These are phyloP conservation scores for Pteropus rufus DNA, from an alignment of 2,797 vertebrate species.

Conservation along the genomic window DNA sequence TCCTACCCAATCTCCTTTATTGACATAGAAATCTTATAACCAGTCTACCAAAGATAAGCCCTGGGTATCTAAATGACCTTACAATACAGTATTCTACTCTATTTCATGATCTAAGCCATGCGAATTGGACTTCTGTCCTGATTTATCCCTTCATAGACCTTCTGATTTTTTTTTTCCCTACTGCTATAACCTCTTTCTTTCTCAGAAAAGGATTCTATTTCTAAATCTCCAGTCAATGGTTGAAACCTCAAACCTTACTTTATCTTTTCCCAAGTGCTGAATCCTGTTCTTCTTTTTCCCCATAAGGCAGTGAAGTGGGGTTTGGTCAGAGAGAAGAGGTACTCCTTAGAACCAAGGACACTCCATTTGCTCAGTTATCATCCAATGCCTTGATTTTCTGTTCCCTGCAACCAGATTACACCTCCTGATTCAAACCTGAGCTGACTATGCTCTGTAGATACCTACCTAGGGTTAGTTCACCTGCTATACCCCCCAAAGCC, in stretches of 20 bases:
- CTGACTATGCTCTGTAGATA: background rate
- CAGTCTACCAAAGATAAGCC: background rate
- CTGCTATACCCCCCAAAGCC: background rate
- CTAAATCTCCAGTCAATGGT: background rate
- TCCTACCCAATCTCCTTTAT: background rate
- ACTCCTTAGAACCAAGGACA: background rate
- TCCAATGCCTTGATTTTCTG: background rate
- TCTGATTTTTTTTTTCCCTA: background rate
- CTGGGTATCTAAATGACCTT: background rate
- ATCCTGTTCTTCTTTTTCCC: background rate
- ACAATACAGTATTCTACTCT: background rate
- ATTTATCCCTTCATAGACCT: background rate
- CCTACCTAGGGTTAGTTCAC: background rate
- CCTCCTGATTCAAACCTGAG: background rate
- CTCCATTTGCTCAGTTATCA: background rate
- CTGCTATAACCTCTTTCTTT: background rate
- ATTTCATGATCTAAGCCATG: background rate
- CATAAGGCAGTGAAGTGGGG: background rate
- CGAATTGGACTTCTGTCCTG: background rate
- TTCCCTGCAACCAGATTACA: background rate
- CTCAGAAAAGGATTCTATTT: background rate
- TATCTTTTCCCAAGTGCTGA: background rate
- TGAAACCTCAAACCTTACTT: background rate
- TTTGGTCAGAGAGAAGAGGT: background rate
- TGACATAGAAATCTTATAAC: background rate